phyloP scores from a whole-genome alignment of 2,113 vertebrate species.

The Neodon shergylaensis region DNA sequence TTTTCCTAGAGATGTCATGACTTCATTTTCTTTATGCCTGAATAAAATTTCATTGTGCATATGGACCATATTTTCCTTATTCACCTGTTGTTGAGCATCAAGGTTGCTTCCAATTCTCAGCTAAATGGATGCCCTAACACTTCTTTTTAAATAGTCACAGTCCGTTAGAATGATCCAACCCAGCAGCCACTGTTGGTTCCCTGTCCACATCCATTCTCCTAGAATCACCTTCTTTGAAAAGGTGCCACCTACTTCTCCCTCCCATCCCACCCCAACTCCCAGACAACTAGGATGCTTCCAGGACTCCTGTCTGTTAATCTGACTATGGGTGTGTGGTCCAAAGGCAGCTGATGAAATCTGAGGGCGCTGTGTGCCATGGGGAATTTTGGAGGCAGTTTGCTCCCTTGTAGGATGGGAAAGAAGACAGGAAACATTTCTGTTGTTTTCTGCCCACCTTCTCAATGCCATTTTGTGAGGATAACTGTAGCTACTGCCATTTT shows the following conservation, averaged over 20 bases:
- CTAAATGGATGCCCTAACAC: not conserved
- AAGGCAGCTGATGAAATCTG: slow-evolving; percentile 25
- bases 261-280: not conserved
- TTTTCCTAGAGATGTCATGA: not conserved
- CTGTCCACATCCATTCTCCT: slow-evolving; percentile 1
- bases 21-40: not conserved
- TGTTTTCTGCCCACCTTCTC: not conserved
- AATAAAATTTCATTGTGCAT: not conserved
- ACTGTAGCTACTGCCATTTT: slow-evolving; percentile 35
- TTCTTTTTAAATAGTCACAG: not conserved
- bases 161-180: slow-evolving; percentile 19
- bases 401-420: slow-evolving; percentile 22
- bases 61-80: not conserved
- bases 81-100: not conserved
- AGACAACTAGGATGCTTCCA: slow-evolving; percentile 26
- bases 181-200: not conserved
- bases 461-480: slow-evolving; percentile 20
- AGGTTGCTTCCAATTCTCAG: not conserved
- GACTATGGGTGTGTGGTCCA: not conserved
- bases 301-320: not conserved
- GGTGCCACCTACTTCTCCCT: too few species aligned
- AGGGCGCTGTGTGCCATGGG: not conserved
- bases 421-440: not conserved
- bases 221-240: slow-evolving; percentile 13
- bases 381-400: not conserved